These are phyloP conservation scores for Montipora foliosa DNA, from an alignment of 64 coral and sea anemone species.

Conservation along the genomic window DNA sequence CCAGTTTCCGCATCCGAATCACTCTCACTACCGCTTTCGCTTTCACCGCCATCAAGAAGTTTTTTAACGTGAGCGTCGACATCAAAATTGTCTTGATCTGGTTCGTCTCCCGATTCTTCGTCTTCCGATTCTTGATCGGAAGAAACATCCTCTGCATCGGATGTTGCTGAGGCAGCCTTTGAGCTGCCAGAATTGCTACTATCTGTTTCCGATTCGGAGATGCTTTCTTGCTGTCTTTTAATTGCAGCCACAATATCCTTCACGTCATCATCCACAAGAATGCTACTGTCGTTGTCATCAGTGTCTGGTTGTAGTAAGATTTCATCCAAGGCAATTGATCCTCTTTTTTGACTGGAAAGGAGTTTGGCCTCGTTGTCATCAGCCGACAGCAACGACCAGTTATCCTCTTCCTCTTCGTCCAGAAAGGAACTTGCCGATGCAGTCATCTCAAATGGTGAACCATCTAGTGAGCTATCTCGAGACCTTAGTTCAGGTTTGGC, in stretches of 20 bases:
- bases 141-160: background rate
- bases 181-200: background rate
- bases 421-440: background rate
- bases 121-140: slow-evolving; percentile 7
- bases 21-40: background rate
- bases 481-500: background rate
- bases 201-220: slow-evolving; percentile 3
- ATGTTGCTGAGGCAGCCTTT: background rate
- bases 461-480: background rate
- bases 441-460: background rate
- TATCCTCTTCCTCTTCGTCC: background rate
- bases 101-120: slow-evolving; percentile 8
- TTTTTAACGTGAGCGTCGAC: slow-evolving; percentile 45
- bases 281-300: background rate
- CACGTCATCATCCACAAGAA: background rate
- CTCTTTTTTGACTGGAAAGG: background rate
- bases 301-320: background rate
- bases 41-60: background rate
- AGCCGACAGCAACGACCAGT: background rate
- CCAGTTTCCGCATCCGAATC: background rate
- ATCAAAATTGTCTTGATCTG: slow-evolving; percentile 52
- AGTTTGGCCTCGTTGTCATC: background rate
- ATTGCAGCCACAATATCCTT: background rate
- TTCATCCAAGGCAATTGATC: background rate
- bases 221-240: background rate